phyloP scores from a whole-genome alignment of 2,888 invertebrate species.

The Drosophila quinaria region DNA sequence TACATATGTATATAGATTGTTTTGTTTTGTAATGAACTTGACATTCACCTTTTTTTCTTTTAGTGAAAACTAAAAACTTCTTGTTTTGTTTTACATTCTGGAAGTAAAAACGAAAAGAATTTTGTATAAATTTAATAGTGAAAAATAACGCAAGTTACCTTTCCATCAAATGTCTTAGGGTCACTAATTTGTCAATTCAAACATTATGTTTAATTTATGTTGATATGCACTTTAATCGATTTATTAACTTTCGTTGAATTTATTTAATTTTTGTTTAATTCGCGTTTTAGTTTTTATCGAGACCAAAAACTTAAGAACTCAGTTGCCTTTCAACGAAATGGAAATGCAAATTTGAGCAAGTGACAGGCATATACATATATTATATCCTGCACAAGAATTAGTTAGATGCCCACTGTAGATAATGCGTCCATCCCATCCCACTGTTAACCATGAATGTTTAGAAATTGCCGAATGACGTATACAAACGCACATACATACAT shows the following conservation, averaged over 20 bases:
- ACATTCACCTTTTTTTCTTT: no score
- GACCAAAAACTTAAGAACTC: slow-evolving; percentile 47
- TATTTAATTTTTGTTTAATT: slow-evolving; percentile 24
- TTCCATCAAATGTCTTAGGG: background rate
- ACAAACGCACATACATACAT: slow-evolving; percentile 37
- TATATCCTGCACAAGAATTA: slow-evolving; percentile 4
- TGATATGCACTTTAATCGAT: slow-evolving; percentile 42
- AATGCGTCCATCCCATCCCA: slow-evolving; percentile 2
- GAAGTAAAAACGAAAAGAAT: background rate
- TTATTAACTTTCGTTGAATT: slow-evolving; percentile 45
- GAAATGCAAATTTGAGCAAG: slow-evolving; percentile 74
- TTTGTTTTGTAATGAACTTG: background rate
- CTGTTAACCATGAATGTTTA: background rate
- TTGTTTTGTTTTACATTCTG: background rate
- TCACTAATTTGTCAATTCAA: background rate
- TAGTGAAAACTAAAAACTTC: background rate
- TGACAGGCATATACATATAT: slow-evolving; percentile 9
- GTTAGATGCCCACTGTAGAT: slow-evolving; percentile 9
- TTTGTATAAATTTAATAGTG: background rate
- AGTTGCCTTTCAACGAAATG: slow-evolving; percentile 65
- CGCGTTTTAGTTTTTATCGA: slow-evolving; percentile 25
- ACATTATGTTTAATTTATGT: slow-evolving; percentile 7
- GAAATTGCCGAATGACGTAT: slow-evolving; percentile 6
- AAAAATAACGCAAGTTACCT: background rate
- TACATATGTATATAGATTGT: background rate